phyloP scores from a whole-genome alignment of 1,140 invertebrate genomes.

The Ceratitis capitata region DNA sequence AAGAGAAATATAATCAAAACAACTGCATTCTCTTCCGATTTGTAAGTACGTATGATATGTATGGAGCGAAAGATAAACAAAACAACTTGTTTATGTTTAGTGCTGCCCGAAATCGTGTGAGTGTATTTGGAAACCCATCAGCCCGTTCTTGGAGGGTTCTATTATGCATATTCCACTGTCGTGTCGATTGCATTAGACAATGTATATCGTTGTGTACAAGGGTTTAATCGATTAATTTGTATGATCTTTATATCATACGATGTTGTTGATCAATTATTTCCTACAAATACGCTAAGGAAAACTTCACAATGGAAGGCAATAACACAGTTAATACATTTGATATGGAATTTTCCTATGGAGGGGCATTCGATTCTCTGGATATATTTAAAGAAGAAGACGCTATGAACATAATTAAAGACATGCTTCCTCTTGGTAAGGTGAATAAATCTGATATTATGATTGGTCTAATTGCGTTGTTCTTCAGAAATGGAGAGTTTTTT shows the following conservation, averaged over 20 bases:
- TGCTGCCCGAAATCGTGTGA: no score
- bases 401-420: slow-evolving; percentile 58
- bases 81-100: no score
- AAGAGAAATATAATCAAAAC: no score
- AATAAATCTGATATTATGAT: background rate
- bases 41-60: no score
- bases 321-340: slow-evolving; percentile 28
- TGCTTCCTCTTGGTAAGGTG: slow-evolving; percentile 49
- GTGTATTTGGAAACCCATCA: no score
- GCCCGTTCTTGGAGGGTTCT: no score
- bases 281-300: background rate
- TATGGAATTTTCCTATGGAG: slow-evolving; percentile 48
- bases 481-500: slow-evolving; percentile 58
- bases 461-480: background rate
- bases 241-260: background rate
- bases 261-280: no score
- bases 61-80: no score
- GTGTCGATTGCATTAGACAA: background rate
- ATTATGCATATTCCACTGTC: no score
- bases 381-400: slow-evolving; percentile 59
- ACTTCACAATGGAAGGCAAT: background rate
- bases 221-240: background rate
- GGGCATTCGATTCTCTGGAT: slow-evolving; percentile 51
- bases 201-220: background rate
- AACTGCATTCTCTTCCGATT: no score